phyloP scores from a whole-genome alignment of 2,113 vertebrate genomes.

The Hemicordylus capensis region DNA sequence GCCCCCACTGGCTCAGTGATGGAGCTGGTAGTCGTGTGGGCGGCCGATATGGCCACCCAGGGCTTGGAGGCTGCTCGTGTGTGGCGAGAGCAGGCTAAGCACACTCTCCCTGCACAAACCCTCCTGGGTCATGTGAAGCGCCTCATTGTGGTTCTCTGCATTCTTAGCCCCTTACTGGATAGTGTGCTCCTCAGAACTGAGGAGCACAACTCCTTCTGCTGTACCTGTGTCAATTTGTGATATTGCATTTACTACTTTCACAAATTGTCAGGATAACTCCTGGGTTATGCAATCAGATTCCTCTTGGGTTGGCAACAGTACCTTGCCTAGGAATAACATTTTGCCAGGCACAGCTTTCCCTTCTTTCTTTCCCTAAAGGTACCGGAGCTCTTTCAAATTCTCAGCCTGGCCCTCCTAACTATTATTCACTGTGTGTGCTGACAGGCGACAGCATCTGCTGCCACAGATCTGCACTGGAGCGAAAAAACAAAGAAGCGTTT shows the following conservation, averaged over 20 bases:
- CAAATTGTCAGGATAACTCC: neutral
- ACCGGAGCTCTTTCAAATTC: no score
- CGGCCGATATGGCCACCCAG: no score
- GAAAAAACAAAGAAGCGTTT: neutral
- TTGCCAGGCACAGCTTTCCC: neutral
- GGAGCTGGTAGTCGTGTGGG: no score
- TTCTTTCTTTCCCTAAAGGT: neutral
- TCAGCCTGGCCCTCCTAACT: neutral
- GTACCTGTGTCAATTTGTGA: neutral
- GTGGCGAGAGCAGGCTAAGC: no score
- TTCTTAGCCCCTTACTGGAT: neutral
- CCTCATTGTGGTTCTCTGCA: no score
- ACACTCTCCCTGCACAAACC: no score
- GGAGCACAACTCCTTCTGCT: neutral
- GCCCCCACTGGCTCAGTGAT: no score
- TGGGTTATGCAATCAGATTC: no score
- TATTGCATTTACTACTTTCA: neutral
- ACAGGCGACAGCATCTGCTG: neutral
- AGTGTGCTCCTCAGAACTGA: neutral
- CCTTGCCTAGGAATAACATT: neutral
- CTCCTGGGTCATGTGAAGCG: no score
- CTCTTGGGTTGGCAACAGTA: no score
- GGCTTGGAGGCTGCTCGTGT: no score
- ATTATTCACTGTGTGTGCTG: neutral
- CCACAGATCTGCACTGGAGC: neutral